phyloP scores from a whole-genome alignment of 2,888 invertebrate genomes.

The Pachymerium ferrugineum region DNA sequence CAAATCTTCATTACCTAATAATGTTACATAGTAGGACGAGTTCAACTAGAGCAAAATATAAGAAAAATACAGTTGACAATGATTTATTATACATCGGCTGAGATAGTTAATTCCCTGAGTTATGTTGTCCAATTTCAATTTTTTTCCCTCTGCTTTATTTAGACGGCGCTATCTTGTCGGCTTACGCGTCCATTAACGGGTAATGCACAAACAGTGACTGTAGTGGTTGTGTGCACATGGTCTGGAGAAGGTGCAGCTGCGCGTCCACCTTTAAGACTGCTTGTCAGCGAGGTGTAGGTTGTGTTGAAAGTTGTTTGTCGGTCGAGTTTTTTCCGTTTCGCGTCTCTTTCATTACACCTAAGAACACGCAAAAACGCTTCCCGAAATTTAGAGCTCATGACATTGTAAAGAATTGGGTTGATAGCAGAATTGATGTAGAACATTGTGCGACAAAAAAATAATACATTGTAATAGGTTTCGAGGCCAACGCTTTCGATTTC shows the following conservation, averaged over 20 bases:
- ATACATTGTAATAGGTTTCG: constrained; percentile 72
- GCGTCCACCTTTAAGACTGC: constrained; percentile 33
- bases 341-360: constrained; percentile 40
- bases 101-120: neutral
- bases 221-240: neutral
- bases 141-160: neutral
- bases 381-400: constrained; percentile 86
- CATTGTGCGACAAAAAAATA: constrained; percentile 82
- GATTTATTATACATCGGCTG: neutral
- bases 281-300: constrained; percentile 35
- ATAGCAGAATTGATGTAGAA: constrained; percentile 83
- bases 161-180: neutral
- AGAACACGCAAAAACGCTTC: constrained; percentile 55
- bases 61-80: neutral
- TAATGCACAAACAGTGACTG: neutral
- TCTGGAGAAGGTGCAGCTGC: neutral
- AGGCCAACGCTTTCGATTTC: constrained; percentile 59
- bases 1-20: neutral
- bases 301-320: constrained; percentile 59
- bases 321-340: constrained; percentile 49
- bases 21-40: neutral
- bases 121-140: too few relatives aligned
- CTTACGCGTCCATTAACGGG: neutral
- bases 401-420: constrained; percentile 84
- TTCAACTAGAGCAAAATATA: neutral